Evolutionary conservation across 1,140 invertebrate genomes (phyloP).

Genomic region (Atopsyche davidsoni): DNA sequence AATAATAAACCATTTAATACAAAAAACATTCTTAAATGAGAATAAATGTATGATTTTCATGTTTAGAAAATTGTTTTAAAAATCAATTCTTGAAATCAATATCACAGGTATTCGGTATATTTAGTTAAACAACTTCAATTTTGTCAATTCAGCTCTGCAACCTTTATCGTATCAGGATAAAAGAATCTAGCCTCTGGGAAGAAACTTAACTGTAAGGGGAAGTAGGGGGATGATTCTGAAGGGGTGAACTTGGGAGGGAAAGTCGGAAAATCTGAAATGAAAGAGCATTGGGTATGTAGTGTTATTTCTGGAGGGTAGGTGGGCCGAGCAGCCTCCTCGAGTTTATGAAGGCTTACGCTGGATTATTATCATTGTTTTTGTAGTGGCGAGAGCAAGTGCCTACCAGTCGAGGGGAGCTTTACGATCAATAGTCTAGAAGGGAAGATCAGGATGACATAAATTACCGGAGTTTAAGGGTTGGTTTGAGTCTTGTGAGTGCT

Average conservation of each 20-base stretch:
- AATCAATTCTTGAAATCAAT: no score
- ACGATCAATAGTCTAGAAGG: not conserved
- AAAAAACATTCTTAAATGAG: no score
- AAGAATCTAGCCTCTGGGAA: conserved; percentile 13
- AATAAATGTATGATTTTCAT: no score
- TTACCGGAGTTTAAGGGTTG: no score
- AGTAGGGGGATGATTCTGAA: not conserved
- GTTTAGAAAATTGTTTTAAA: no score
- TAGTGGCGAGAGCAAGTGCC: conserved; percentile 23
- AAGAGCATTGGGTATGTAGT: conserved; percentile 14
- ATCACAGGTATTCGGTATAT: no score
- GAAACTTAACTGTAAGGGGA: conserved; percentile 6
- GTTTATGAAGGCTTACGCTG: conserved; percentile 23
- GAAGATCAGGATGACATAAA: no score
- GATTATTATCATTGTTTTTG: conserved; percentile 27
- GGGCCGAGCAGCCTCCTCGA: conserved; percentile 6
- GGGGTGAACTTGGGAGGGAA: conserved; percentile 6
- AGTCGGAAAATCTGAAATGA: conserved; percentile 20
- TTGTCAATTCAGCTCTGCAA: not conserved
- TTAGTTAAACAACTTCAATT: not conserved
- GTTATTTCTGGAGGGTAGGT: conserved; percentile 4
- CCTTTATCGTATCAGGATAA: conserved; percentile 17
- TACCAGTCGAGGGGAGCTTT: not conserved
- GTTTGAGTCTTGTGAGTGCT: no score
- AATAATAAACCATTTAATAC: no score